Evolutionary conservation across 2,113 vertebrate genomes (phyloP).

Genomic region (Daboia siamensis): DNA sequence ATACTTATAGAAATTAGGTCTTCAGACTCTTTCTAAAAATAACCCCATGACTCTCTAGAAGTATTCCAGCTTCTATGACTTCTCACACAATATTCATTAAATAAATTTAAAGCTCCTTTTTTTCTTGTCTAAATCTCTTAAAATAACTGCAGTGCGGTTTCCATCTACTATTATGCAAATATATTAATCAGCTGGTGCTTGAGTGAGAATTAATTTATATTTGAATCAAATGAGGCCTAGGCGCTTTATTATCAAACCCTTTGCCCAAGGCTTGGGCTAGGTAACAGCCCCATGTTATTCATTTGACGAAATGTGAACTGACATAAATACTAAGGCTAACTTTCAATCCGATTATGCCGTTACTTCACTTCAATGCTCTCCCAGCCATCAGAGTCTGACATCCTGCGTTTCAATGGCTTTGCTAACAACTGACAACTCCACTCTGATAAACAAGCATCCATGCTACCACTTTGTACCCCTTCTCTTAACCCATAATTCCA

Average conservation of each 20-base stretch:
- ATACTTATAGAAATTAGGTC: conserved; percentile 13
- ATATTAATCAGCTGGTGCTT: conserved; percentile 86
- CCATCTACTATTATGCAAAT: conserved; percentile 96
- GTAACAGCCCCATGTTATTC: conserved; percentile 89
- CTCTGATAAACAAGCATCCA: conserved; percentile 86
- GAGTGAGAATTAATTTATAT: conserved; percentile 95
- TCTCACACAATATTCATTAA: conserved; percentile 73
- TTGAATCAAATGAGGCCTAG: conserved; percentile 92
- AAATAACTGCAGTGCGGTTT: conserved; percentile 71
- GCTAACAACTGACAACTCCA: conserved; percentile 83
- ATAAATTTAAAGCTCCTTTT: conserved; percentile 74
- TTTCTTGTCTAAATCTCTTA: conserved; percentile 71
- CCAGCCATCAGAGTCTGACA: conserved; percentile 84
- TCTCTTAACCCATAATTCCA: conserved; percentile 84
- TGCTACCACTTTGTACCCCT: conserved; percentile 77
- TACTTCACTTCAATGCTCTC: conserved; percentile 92
- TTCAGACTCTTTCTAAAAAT: conserved; percentile 29
- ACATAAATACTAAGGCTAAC: conserved; percentile 93
- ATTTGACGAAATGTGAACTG: conserved; percentile 98
- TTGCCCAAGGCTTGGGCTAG: conserved; percentile 83
- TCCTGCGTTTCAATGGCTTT: conserved; percentile 86
- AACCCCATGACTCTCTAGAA: conserved; percentile 51
- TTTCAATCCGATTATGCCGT: conserved; percentile 98
- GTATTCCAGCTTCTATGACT: conserved; percentile 67
- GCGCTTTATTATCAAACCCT: conserved; percentile 77